Evolutionary conservation across 1,140 invertebrate genomes (phyloP), one percentile per base, ranked within the genome.

Genomic region (Myzus persicae): DNA sequence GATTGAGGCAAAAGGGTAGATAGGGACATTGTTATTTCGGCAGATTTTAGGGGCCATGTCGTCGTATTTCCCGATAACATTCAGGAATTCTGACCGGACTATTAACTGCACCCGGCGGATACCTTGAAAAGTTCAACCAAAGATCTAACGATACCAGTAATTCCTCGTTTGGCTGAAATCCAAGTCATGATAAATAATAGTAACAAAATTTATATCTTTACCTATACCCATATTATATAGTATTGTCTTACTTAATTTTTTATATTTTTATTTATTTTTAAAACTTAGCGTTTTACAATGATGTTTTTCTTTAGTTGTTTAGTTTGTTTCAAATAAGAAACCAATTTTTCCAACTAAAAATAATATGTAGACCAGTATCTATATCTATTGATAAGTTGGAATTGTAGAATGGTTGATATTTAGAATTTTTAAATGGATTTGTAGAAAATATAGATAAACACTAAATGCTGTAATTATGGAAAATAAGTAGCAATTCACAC

Each of bases 81-180:
- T 38, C 88, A 38, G 9, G 31, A 54, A 36, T 54, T 46, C 88
- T 89, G 44, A 54, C 88, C 88, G 88, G 48, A 54, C 88, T 54
- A 89, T 89, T 89, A 89, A 89, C 88, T 89, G 48, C 88, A 89
- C 88, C 88, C 88, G 88, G 88, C 11, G 48, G 88, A 54, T 89
- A 89, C 87, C 87, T 89, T 89, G 87, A 89, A 89, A 51, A 54
- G n/a, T 89, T 89, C n/a, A 26, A 89, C 36, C 48, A 26, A 54
- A 54, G 46, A 51, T 54, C 48, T 36, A n/a, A 89, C 48, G 48
- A 89, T 54, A 89, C 24, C 88, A 26, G 31, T 46, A 46, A 48
- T 46, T 20, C 11, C 44, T 44, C 31, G n/a, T 88, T 88, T 46
- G 85, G 85, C 85, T n/a, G 6, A 31, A n/a, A 46, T 88, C 85